Percentiles rank a stretch among this genome's conserved stretches.
phyloP scores from a whole-genome alignment of 2,888 invertebrate species.

The Euclidia mi region DNA sequence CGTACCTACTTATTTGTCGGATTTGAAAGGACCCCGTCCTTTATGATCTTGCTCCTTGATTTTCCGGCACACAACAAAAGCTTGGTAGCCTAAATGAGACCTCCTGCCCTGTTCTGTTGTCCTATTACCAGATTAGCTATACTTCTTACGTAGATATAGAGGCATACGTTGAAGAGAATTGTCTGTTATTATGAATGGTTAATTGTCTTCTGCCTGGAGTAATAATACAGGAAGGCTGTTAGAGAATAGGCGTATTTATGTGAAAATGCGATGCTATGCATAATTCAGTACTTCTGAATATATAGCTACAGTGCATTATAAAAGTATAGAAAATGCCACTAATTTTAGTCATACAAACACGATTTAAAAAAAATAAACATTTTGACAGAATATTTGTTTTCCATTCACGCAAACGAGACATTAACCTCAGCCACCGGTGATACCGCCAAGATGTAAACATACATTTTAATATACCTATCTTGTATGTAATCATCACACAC shows the following conservation, averaged over 20 bases:
- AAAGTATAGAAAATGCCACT: no score
- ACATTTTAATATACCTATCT: no score
- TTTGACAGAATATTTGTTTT: no score
- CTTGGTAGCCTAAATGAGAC: slow-evolving; percentile 66
- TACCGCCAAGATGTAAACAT: no score
- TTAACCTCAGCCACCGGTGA: no score
- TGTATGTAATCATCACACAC: no score
- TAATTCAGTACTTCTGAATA: no score
- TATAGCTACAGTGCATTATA: no score
- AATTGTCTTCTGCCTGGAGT: slow-evolving; percentile 25
- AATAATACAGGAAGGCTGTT: neutral
- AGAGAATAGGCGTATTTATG: neutral
- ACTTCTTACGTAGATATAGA: slow-evolving; percentile 33
- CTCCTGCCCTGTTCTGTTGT: slow-evolving; percentile 67
- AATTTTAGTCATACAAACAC: no score
- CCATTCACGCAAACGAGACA: no score
- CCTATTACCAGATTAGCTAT: slow-evolving; percentile 40
- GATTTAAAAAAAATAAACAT: no score
- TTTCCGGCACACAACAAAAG: slow-evolving; percentile 79
- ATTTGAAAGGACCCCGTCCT: slow-evolving; percentile 72
- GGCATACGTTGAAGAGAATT: slow-evolving; percentile 34
- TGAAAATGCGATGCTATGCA: no score
- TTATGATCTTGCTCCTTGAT: slow-evolving; percentile 72
- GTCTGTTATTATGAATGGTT: slow-evolving; percentile 37
- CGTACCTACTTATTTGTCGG: slow-evolving; percentile 59